Evolutionary conservation across 2,888 invertebrate species (phyloP), one percentile per base, ranked within the genome.

Genomic region (Macrophya alboannulata): DNA sequence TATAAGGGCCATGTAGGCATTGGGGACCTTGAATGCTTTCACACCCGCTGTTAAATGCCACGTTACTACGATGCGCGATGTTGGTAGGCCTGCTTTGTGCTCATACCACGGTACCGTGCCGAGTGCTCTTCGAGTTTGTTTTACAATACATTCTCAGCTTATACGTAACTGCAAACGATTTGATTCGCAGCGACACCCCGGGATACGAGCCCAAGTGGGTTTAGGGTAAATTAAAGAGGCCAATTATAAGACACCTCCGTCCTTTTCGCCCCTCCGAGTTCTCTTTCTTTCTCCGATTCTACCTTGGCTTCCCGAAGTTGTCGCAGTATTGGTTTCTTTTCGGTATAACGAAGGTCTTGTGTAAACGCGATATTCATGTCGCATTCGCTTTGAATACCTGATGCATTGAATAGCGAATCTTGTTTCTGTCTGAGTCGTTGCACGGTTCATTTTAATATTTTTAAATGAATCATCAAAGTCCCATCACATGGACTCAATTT

Each of bases 1-100:
- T 91, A 91, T 81, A 81, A 81, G 81, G 81, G 81, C 81, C 81
- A 81, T 81, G 81, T 81, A 81, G 81, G 81, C 81, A 81, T 81
- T 81, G 81, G 81, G 81, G 81, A 81, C 81, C 62, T 81, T 81
- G 81, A 81, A 81, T 81, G 81, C 81, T 81, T 81, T 81, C 81
- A 81, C 81, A 81, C 81, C 81, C 81, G 81, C 81, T 81, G 81
- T 81, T 81, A 81, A 81, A 81, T 81, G 81, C 62, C 81, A 62
- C 81, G 81, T 81, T 81, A 81, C 81, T 62, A 62, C 81, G 81
- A 81, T 81, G 81, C 62, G 48, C 59, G 81, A 62, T 59, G 81
- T 81, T 31, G 81, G 81, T 81, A 62, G 81, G 81, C 40, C 62
- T 62, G 81, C 62, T 81, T 81, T 81, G 62, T 81, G 21, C 81